These are phyloP conservation scores for Poecilia gillii DNA, from an alignment of 2,797 vertebrate species.

Conservation along the genomic window DNA sequence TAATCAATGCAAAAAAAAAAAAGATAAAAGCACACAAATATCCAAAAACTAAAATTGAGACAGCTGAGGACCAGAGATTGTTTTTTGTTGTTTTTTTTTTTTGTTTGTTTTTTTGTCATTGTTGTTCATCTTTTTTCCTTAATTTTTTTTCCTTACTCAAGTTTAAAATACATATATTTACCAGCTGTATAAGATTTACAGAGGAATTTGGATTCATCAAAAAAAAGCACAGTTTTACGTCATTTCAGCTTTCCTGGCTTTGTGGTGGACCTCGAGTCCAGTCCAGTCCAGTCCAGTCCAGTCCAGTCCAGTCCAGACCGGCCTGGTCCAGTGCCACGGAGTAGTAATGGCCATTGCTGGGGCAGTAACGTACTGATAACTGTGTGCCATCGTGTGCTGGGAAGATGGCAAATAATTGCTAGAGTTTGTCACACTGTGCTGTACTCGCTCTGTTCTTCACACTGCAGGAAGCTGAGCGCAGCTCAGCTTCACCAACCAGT, in stretches of 20 bases:
- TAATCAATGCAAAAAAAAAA: slow-evolving; percentile 70
- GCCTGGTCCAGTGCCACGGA: slow-evolving; percentile 35
- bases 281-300: slow-evolving; percentile 47
- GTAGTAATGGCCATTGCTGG: slow-evolving; percentile 38
- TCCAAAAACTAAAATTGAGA: slow-evolving; percentile 70
- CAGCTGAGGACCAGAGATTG: slow-evolving; percentile 60
- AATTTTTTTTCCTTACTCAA: slow-evolving; percentile 46
- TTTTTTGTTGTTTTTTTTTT: slow-evolving; percentile 30
- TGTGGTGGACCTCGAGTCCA: slow-evolving; percentile 52
- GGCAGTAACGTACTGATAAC: slow-evolving; percentile 27
- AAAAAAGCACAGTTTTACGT: slow-evolving; percentile 73
- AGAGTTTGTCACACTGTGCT: slow-evolving; percentile 25
- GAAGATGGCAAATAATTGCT: slow-evolving; percentile 58
- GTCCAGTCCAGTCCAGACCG: slow-evolving; percentile 43
- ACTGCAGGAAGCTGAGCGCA: slow-evolving; percentile 17
- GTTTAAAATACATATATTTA: slow-evolving; percentile 75
- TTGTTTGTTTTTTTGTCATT: slow-evolving; percentile 38
- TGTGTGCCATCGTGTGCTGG: slow-evolving; percentile 55
- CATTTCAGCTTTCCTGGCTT: slow-evolving; percentile 68
- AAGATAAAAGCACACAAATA: slow-evolving; percentile 76
- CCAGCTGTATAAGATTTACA: slow-evolving; percentile 69
- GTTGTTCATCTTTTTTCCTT: slow-evolving; percentile 19
- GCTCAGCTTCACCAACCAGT: slow-evolving; percentile 50
- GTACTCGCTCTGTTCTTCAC: slow-evolving; percentile 23
- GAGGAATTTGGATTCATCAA: slow-evolving; percentile 65